Conservation (phyloP, 2,113 vertebrate genomes). For the Alectura lathami region DNA sequence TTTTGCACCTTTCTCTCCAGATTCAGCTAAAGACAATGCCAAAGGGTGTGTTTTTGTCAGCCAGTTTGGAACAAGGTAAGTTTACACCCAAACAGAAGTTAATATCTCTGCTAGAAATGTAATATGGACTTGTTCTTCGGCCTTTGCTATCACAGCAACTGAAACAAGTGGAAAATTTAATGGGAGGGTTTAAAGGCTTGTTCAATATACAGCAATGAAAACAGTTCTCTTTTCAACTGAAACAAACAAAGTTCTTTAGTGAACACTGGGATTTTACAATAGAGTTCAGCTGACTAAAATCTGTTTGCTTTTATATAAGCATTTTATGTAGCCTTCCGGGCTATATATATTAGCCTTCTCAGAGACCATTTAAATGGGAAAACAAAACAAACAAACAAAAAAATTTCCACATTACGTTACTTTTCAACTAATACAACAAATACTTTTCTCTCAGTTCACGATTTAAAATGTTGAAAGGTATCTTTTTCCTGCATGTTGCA, state of each 20-base stretch:
- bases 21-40: neutral
- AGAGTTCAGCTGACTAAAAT: neutral
- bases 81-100: neutral
- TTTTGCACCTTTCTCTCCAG: neutral
- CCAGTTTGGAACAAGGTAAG: neutral
- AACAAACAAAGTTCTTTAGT: neutral
- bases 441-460: neutral
- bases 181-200: slow-evolving; percentile 32
- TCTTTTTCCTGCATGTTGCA: neutral
- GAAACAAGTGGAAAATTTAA: slow-evolving; percentile 8
- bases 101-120: neutral
- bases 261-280: neutral
- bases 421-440: neutral
- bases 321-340: neutral
- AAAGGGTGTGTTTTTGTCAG: neutral
- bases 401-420: no score
- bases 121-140: neutral
- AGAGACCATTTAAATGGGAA: neutral
- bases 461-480: neutral
- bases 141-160: neutral
- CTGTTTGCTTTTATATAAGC: neutral
- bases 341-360: neutral
- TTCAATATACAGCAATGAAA: neutral
- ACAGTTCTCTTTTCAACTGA: neutral
- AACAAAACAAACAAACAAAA: neutral